phyloP scores from a whole-genome alignment of 2,888 invertebrate species.

The Zygothrica quintamaculata region DNA sequence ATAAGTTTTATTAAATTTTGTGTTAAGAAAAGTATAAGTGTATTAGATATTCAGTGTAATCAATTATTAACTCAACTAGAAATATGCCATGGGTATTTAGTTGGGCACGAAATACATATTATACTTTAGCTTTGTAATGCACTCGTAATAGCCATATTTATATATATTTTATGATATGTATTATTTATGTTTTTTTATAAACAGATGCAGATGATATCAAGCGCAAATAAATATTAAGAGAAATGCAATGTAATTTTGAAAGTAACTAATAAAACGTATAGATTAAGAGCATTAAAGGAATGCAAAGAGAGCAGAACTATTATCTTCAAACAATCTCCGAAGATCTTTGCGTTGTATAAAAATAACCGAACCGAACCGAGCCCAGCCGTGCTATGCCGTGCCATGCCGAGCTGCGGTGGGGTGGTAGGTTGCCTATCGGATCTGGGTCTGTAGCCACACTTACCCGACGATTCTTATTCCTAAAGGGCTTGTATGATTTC shows the following conservation, averaged over 20 bases:
- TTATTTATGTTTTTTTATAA: neutral
- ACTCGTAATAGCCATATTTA: too few relatives aligned
- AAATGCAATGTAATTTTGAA: conserved; percentile 5
- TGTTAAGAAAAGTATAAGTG: too few relatives aligned
- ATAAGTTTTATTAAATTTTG: too few relatives aligned
- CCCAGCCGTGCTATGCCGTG: conserved; percentile 22
- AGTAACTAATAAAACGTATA: conserved; percentile 3
- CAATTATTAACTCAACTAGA: too few relatives aligned
- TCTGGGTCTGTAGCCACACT: conserved; percentile 54
- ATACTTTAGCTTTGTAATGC: too few relatives aligned
- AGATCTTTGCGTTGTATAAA: conserved; percentile 49
- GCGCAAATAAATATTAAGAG: conserved; percentile 17
- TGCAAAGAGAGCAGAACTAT: conserved; percentile 25
- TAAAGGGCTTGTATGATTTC: conserved; percentile 77
- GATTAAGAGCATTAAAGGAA: conserved; percentile 3
- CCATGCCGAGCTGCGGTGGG: conserved; percentile 5
- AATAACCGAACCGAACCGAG: conserved; percentile 52
- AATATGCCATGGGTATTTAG: too few relatives aligned
- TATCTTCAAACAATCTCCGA: conserved; percentile 6
- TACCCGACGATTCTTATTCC: conserved; percentile 82
- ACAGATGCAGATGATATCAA: conserved; percentile 3
- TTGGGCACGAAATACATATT: too few relatives aligned
- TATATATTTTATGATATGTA: too few relatives aligned
- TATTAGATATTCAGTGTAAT: too few relatives aligned
- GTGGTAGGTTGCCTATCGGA: conserved; percentile 11